Evolutionary conservation across 2,797 vertebrate genomes (phyloP).

Genomic region (Atherinosoma microstoma): DNA sequence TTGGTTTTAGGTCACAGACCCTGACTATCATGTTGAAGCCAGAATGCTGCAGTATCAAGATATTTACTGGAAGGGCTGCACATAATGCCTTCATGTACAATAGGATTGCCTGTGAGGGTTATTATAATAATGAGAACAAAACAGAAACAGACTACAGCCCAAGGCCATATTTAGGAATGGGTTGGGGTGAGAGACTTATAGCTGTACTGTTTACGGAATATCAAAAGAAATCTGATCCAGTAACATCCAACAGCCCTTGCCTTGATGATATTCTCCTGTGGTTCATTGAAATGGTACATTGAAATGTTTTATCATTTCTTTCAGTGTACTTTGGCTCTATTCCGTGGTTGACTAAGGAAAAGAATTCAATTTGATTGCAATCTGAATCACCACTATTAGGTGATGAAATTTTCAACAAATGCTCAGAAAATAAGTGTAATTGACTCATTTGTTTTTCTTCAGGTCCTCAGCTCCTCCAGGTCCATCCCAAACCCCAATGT

Average conservation of each 20-base stretch:
- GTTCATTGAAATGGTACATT: constrained; percentile 18
- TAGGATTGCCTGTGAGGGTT: constrained; percentile 52
- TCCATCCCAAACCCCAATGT: constrained; percentile 82
- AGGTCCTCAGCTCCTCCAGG: constrained; percentile 86
- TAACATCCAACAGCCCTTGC: constrained; percentile 26
- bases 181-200: constrained; percentile 35
- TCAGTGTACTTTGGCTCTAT: constrained; percentile 9
- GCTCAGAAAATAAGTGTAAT: not conserved
- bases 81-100: constrained; percentile 51
- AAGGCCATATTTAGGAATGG: constrained; percentile 65
- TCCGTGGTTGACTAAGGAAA: constrained; percentile 1
- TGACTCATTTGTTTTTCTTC: constrained; percentile 22
- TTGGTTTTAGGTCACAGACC: constrained; percentile 50
- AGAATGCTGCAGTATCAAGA: constrained; percentile 48
- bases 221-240: constrained; percentile 44
- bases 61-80: constrained; percentile 54
- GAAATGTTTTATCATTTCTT: constrained; percentile 21
- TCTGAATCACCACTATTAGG: constrained; percentile 13
- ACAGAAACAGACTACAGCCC: constrained; percentile 62
- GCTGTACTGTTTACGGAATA: constrained; percentile 50
- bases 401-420: constrained; percentile 9
- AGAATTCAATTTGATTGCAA: not conserved
- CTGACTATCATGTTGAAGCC: constrained; percentile 54
- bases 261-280: constrained; percentile 25
- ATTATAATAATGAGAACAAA: constrained; percentile 65